Evolutionary conservation across 2,113 vertebrate species (phyloP).

Genomic region (Protobothrops mucrosquamatus): DNA sequence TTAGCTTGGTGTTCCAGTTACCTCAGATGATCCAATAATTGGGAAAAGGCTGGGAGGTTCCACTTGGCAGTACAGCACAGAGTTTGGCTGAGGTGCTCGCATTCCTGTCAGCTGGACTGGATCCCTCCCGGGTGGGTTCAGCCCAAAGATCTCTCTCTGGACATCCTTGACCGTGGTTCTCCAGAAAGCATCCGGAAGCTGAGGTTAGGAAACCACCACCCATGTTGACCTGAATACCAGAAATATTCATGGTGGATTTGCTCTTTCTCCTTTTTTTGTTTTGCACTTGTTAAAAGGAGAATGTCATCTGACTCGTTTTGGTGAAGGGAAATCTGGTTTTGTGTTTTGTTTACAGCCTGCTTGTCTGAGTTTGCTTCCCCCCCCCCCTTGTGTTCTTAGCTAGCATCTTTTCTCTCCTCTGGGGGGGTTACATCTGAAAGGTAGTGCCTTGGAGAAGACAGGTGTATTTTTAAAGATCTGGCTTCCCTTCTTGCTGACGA

Average conservation of each 20-base stretch:
- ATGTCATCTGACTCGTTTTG: background rate
- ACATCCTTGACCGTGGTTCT: background rate
- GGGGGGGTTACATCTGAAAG: background rate
- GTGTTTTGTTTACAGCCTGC: background rate
- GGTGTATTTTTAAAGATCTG: background rate
- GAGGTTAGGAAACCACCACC: background rate
- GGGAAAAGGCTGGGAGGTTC: background rate
- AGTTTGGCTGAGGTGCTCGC: background rate
- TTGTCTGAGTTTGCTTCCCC: accelerated
- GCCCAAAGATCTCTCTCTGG: background rate
- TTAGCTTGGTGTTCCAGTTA: background rate
- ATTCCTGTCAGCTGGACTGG: background rate
- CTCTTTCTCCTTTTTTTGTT: background rate
- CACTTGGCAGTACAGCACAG: background rate
- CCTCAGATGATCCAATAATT: background rate
- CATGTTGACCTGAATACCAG: no score
- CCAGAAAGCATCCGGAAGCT: background rate
- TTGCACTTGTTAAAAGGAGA: background rate
- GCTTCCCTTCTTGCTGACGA: background rate
- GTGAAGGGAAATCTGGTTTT: background rate
- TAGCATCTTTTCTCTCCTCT: background rate
- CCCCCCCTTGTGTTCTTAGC: background rate
- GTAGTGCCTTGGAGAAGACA: background rate
- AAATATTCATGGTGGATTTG: background rate
- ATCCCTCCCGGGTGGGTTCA: background rate